Base-by-base conservation (phyloP, 53 echinoderm and acorn worm genomes). In the Crossaster papposus region DNA sequence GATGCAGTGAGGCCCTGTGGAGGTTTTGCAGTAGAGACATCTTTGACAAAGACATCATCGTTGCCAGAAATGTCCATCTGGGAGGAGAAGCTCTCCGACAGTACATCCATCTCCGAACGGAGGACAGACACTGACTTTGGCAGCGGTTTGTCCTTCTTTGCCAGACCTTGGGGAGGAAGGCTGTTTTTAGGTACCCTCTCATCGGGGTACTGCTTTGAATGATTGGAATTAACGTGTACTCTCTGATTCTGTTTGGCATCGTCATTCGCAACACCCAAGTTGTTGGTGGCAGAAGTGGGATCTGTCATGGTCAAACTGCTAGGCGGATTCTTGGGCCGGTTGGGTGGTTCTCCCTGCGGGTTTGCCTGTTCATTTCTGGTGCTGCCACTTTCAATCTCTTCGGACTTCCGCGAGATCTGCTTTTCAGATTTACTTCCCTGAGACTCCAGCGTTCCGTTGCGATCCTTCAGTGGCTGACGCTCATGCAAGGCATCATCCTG, bases 391-490 rank as follows among this genome's bases (percentile, higher is more conserved):
- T 15, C 33, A 18, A 32, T n/a, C 8, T 85, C 52, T 36, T 62
- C 36, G 58, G 75, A 77, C 77, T 87, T 87, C 26, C 58, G 33
- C 11, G 23, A 35, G 8, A 53, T 14, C 76, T 76, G 55, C 30
- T 87, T 77, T 15, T 54, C 77, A 37, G 44, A 30, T 63, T 73
- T 24, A 23, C 76, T 36, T 34, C 18, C 29, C 12, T 64, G 88
- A 64, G 81, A 22, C n/a, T 81, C 81, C 14, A 82, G 89, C 4
- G 38, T 77, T 76, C 89, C 92, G 53, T 92, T 92, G 24, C 89
- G 68, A 81, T 89, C 89, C 64, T 89, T 63, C 36, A 92, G 51
- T 12, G 92, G 89, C 54, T 88, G 82, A 22, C 89, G 78, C n/a
- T n/a, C n/a, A 13, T 51, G 30, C 50, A 50, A 24, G 51, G 51